Evolutionary conservation across 2,888 invertebrate genomes (phyloP), one percentile per base, ranked within the genome.

Genomic region (Neoscelio sp.): DNA sequence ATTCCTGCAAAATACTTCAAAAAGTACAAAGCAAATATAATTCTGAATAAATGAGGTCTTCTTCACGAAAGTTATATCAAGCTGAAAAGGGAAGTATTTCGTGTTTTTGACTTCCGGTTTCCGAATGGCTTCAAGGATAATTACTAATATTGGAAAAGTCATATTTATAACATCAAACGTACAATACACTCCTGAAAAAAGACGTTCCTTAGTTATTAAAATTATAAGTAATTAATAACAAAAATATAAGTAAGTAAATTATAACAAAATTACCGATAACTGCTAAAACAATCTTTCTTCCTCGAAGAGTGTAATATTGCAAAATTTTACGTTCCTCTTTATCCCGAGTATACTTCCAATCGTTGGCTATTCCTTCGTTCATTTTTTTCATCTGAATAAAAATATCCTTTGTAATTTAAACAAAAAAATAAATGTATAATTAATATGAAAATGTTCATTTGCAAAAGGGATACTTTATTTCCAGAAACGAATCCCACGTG

Each of bases 51-150:
- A 50, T 0, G 2, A 1, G 5, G 2, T 12, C 15, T 3, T 26
- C 10, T 40, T 17, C 6, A 50, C 2, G 10, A 50, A 64, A 64
- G 28, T 2, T 6, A 50, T 4, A n/a, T 64, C 64, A 40, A 64
- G 38, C 0, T 18, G 18, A 33, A 64, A 64, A 2, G 28, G 33
- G 6, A 64, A 64, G 10, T 64, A 64, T 28, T 17, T 64, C 15
- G 8, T 23, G 2, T 18, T 17, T 7, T 38, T 2, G 1, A 18
- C 40, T 7, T 42, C 48, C 7, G 48, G n/a, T 38, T 48, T 26
- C 5, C 26, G 5, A 1, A 50, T 12, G 4, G 26, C 28, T 7
- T 64, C 50, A 5, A 50, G 8, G 0, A 13, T 28, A 12, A 38
- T 0, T 2, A 50, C 10, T 0, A 64, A 8, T 1, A 64, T 1